Evolutionary conservation across 2,113 vertebrate genomes (phyloP), one percentile per base, ranked within the genome.

Genomic region (Ariopsis seemanni): DNA sequence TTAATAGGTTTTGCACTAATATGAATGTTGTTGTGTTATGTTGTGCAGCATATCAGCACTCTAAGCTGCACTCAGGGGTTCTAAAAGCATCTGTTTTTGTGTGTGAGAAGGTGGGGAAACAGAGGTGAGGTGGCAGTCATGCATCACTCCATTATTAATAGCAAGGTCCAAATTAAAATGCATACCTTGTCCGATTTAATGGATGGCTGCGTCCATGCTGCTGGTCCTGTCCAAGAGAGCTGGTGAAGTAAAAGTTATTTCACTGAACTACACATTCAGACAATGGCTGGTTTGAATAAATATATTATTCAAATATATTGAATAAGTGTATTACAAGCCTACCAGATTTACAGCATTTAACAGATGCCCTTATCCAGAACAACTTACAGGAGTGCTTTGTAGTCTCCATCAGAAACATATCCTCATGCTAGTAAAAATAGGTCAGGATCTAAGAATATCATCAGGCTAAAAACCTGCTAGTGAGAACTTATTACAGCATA

Each of bases 91-190:
- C 63, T 75, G 72, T 22, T 55, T 74, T 52, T 74, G 85, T 78
- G 71, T 50, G 53, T 34, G 57, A 80, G 57, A 5, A 83, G 42
- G 72, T 79, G 34, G 30, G 80, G 57, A 60, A 83, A 25, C 20
- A 69, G 67, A 12, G 69, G 85, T 87, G 88, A 91, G 91, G 90
- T 90, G 90, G 90, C 90, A 89, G 92, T 92, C 93, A 92, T 93
- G 93, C 93, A 93, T 94, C 93, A 93, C 93, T 94, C 93, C 93
- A 95, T 95, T 95, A 95, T 95, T 95, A 95, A 95, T 95, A 92
- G 91, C 93, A 83, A 57, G 91, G 93, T 92, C 93, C 88, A 92
- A 91, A 92, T 93, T 93, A 95, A 95, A 95, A 94, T 90, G 93
- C 94, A 92, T 94, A 94, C 93, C 94, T 93, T 94, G 93, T 95